A percentile compares a stretch with the other conserved stretches of the same genome.
Conservation (phyloP, 1,140 invertebrate species). For the Physella acuta region DNA sequence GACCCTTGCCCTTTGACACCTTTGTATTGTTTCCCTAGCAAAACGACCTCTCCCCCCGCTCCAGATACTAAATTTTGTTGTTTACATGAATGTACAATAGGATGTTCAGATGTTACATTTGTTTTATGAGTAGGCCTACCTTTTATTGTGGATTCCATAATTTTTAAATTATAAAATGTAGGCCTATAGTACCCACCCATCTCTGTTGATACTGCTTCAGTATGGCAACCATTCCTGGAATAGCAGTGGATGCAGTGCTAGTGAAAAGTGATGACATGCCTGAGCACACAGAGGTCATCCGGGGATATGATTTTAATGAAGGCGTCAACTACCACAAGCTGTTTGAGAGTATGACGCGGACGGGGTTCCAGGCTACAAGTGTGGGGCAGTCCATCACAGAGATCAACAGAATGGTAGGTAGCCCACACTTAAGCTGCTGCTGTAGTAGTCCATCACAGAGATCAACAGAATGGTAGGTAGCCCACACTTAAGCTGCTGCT, state of each 20-base stretch:
- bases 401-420: constrained; percentile 85
- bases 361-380: constrained; percentile 96
- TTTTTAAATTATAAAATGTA: neutral
- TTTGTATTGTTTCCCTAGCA: no score
- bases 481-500: no score
- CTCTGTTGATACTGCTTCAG: neutral
- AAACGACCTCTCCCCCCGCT: no score
- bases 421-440: no score
- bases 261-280: constrained; percentile 43
- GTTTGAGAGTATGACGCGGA: constrained; percentile 76
- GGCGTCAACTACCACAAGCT: constrained; percentile 86
- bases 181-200: neutral
- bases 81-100: neutral
- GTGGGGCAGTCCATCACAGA: constrained; percentile 88
- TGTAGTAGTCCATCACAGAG: no score
- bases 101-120: neutral
- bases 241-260: constrained; percentile 45
- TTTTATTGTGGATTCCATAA: neutral
- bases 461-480: no score
- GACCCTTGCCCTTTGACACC: no score
- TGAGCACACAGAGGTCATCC: constrained; percentile 37
- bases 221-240: constrained; percentile 31
- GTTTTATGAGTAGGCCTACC: neutral
- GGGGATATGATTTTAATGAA: constrained; percentile 86
- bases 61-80: neutral